phyloP scores from a whole-genome alignment of 2,888 invertebrate species.

The Liopterus haemorrhoidalis region DNA sequence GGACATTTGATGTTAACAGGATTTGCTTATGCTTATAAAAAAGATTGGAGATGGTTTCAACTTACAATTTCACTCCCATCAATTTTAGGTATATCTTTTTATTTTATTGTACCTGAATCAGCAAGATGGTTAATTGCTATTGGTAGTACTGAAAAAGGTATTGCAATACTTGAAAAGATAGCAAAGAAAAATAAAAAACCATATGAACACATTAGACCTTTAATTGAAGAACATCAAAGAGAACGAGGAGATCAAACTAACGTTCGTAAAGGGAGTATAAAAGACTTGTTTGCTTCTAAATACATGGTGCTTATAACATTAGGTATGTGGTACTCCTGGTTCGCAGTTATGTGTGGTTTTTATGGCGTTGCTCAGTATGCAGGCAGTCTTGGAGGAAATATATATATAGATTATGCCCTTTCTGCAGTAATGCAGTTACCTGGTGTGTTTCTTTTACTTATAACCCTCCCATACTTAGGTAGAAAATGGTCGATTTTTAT shows the following conservation, averaged over 20 bases:
- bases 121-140: slow-evolving; percentile 48
- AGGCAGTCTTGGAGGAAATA: slow-evolving; percentile 70
- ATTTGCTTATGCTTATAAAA: slow-evolving; percentile 59
- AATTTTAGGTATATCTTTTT: slow-evolving; percentile 42
- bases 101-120: slow-evolving; percentile 48
- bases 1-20: slow-evolving; percentile 60
- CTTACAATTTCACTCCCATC: slow-evolving; percentile 60
- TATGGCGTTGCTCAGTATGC: slow-evolving; percentile 85
- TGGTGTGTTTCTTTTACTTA: slow-evolving; percentile 52
- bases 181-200: slow-evolving; percentile 49
- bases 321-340: slow-evolving; percentile 72
- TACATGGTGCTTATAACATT: slow-evolving; percentile 65
- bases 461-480: slow-evolving; percentile 54
- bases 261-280: slow-evolving; percentile 46
- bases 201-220: slow-evolving; percentile 51
- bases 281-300: slow-evolving; percentile 64
- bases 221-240: too few species aligned
- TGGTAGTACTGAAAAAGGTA: slow-evolving; percentile 42
- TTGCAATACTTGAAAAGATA: slow-evolving; percentile 41
- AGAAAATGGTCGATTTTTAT: slow-evolving; percentile 60
- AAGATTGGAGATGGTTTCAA: slow-evolving; percentile 64
- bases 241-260: slow-evolving; percentile 43
- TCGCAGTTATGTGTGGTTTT: slow-evolving; percentile 79
- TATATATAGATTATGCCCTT: slow-evolving; percentile 78
- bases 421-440: slow-evolving; percentile 66